A percentile compares a stretch with the other conserved stretches of the same genome.
These are phyloP conservation scores for Tympanuchus pallidicinctus DNA, from an alignment of 2,113 vertebrate species.

Conservation along the genomic window DNA sequence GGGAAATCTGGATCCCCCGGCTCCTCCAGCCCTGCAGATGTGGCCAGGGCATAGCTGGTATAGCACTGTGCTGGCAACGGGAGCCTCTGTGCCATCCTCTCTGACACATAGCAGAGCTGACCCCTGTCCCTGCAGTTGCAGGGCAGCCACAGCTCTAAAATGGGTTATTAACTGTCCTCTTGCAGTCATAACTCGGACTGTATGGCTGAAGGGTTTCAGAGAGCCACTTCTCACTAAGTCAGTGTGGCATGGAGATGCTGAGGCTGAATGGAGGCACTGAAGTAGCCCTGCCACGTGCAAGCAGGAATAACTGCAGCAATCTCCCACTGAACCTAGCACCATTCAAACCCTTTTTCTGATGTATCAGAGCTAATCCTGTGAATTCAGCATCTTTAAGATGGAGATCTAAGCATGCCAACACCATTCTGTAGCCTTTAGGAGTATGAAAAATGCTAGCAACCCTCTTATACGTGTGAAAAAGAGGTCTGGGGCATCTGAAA, in stretches of 20 bases:
- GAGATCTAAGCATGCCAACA: not conserved
- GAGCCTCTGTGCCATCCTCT: not conserved
- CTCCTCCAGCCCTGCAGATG: not conserved
- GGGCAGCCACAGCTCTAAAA: not conserved
- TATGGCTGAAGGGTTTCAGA: not conserved
- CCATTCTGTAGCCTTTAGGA: not conserved
- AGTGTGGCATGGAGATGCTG: not conserved
- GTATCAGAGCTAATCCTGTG: not conserved
- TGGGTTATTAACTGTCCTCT: not conserved
- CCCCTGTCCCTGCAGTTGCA: not conserved
- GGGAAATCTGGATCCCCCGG: not conserved
- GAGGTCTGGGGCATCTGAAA: not conserved
- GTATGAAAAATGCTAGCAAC: not conserved
- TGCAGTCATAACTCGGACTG: not conserved
- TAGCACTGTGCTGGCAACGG: accelerated
- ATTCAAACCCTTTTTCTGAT: not conserved
- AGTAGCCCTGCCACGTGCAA: not conserved
- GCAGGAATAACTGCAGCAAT: not conserved
- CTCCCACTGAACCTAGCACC: not conserved
- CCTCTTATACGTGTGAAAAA: not conserved
- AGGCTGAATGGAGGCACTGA: accelerated
- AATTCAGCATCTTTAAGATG: not conserved
- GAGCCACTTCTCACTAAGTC: not conserved
- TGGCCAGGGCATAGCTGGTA: not conserved
- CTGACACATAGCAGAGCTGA: not conserved